Evolutionary conservation across 2,888 invertebrate genomes (phyloP).

Genomic region (Pegoplata infirma): DNA sequence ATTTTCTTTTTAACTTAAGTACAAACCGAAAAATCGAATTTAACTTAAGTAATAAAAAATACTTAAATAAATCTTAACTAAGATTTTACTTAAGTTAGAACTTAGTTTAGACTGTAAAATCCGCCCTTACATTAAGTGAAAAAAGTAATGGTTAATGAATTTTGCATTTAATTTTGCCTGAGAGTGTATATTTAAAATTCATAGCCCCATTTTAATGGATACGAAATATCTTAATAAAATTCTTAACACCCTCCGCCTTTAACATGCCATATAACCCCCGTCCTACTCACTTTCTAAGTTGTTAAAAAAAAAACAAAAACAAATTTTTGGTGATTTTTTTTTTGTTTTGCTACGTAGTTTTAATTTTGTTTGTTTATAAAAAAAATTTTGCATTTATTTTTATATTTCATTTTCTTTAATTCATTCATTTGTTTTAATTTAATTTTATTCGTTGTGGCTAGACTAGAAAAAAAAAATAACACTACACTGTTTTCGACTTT

Average conservation of each 20-base stretch:
- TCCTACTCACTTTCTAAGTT: background rate
- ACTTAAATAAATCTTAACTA: too few relatives aligned
- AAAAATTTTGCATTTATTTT: conserved; percentile 12
- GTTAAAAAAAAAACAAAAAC: conserved; percentile 21
- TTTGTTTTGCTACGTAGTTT: conserved; percentile 70
- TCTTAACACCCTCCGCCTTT: conserved; percentile 40
- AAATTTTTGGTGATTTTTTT: conserved; percentile 29
- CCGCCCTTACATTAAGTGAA: too few relatives aligned
- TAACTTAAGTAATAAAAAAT: too few relatives aligned
- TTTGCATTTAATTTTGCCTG: too few relatives aligned
- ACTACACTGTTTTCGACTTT: too few relatives aligned
- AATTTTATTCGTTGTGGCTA: conserved; percentile 13
- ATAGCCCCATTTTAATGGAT: background rate
- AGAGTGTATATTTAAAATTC: too few relatives aligned
- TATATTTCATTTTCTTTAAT: conserved; percentile 10
- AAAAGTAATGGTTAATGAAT: too few relatives aligned
- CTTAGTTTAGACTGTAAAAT: too few relatives aligned
- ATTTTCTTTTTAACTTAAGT: too few relatives aligned
- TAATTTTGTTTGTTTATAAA: conserved; percentile 49
- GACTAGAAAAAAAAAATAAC: too few relatives aligned
- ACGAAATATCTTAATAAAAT: conserved; percentile 16
- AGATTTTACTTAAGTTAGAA: too few relatives aligned
- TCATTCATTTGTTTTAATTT: conserved; percentile 8
- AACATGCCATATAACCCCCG: conserved; percentile 45
- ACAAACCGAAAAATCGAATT: too few relatives aligned